Base-by-base conservation (phyloP, 1,140 invertebrate species). In the Lethrus apterus region DNA sequence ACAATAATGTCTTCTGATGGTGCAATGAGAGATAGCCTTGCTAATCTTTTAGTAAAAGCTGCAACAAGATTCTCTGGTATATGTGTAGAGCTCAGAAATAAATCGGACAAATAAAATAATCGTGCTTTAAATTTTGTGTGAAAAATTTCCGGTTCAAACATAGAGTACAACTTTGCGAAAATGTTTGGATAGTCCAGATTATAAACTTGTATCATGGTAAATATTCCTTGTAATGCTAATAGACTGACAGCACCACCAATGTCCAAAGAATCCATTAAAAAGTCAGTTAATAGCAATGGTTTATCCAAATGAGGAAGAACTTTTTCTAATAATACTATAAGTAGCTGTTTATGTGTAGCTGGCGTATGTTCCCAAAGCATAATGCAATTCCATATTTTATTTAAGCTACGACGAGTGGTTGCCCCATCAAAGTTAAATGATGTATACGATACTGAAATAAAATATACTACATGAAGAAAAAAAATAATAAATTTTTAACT, bases 161-260 rank as follows among this genome's bases (percentile, higher is more conserved):
- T 82, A 1, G 83, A 83, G 70, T 98, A 98, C 3, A 98, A 71
- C 63, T 96, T 93, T 38, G 79, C 79, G 65, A 93, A 98, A 60
- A 98, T 92, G 67, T 96, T 85, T 2, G 93, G 93, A 69, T 96
- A 96, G 62, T 95, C 88, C 67, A 98, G 78, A 69, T 98, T 95
- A 64, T 95, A 83, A 50, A 86, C 83, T 42, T 87, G 82, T 46
- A 98, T 92, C 23, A 98, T 70, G 30, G 84, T 79, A 62, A 94
- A 93, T 10, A 98, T 79, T 15, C 93, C 93, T 68, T 95, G 91
- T n/a, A 98, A 70, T 7, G 93, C 89, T 26, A 98, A 70, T 52
- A 98, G 71, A 60, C 86, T 85, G 33, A 92, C 80, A 1, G 87
- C 78, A 15, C 93, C 93, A 62, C 89, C 86, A 29, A 81, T 73